phyloP scores from a whole-genome alignment of 2,888 invertebrate genomes.

The Melinaea menophilus region DNA sequence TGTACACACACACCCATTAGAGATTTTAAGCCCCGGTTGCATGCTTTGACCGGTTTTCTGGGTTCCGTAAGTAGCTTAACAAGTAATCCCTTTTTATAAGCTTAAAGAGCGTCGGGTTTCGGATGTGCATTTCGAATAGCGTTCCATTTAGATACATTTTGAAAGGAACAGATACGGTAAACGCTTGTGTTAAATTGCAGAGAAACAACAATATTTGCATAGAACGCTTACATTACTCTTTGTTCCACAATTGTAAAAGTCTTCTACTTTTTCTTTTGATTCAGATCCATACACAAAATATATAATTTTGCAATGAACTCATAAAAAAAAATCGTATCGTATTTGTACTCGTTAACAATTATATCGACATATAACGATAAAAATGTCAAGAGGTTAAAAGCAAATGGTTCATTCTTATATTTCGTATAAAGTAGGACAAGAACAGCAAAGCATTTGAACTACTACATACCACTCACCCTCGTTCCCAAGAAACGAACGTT shows the following conservation, averaged over 20 bases:
- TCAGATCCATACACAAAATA: too few species aligned
- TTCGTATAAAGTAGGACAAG: constrained; percentile 1
- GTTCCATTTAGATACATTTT: background rate
- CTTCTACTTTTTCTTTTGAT: too few species aligned
- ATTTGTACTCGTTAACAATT: background rate
- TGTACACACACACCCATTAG: constrained; percentile 42
- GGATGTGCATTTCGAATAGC: background rate
- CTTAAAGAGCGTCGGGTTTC: background rate
- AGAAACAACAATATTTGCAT: too few species aligned
- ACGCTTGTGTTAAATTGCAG: too few species aligned
- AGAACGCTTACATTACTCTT: too few species aligned
- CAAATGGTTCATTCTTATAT: background rate
- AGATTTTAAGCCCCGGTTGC: constrained; percentile 22
- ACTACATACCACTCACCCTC: constrained; percentile 4
- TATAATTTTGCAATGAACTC: too few species aligned
- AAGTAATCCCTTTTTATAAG: constrained; percentile 13
- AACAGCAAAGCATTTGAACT: background rate
- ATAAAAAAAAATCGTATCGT: too few species aligned
- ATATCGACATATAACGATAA: background rate
- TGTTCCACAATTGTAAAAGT: too few species aligned
- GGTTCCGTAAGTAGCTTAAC: constrained; percentile 23
- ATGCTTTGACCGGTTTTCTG: constrained; percentile 25
- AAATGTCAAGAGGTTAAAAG: constrained; percentile 5
- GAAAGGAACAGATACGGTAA: background rate
- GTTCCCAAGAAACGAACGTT: constrained; percentile 1